Evolutionary conservation across 2,797 vertebrate species (phyloP), one percentile per base, ranked within the genome.

Genomic region (Parotocinclus haroldoi): DNA sequence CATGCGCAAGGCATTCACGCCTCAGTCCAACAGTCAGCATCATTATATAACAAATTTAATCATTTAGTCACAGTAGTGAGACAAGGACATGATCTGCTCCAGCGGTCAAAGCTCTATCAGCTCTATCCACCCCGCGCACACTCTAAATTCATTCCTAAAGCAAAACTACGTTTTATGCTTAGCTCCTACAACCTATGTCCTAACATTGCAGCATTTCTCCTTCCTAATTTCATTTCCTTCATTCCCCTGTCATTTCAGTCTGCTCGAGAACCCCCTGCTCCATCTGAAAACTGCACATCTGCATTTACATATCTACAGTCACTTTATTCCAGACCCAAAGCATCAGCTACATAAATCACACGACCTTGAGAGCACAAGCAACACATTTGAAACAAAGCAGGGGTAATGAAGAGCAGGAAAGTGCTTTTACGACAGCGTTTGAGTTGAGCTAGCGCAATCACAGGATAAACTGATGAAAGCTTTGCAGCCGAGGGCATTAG

Each of bases 21-120:
- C 49, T 52, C 49, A 63, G 50, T 62, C 48, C 59, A 62, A 27
- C 10, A 10, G 14, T 39, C 50, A n/a, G 62, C 40, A 27, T 54
- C 60, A 63, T 70, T 58, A 64, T 58, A 54, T 58, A 63, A 70
- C 55, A 64, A 36, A 58, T 50, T 56, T 63, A 37, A 53, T 52
- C 55, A 37, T 7, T 64, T 69, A 49, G 59, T 62, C 48, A 62
- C 39, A 51, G 19, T 12, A 42, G 38, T 36, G 62, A 17, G 49
- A 42, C 16, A 12, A 52, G 38, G 16, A 52, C 48, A 63, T 14
- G 61, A 52, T 63, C 37, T 63, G 48, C 49, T 52, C 16, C 50
- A 42, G 61, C 16, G 19, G 49, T 19, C 60, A 50, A 51, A 63
- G 27, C 50, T 63, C 50, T 39, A 44, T 63, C 38, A 53, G 3